phyloP scores from a whole-genome alignment of 2,113 vertebrate species.

The Zapus hudsonius region DNA sequence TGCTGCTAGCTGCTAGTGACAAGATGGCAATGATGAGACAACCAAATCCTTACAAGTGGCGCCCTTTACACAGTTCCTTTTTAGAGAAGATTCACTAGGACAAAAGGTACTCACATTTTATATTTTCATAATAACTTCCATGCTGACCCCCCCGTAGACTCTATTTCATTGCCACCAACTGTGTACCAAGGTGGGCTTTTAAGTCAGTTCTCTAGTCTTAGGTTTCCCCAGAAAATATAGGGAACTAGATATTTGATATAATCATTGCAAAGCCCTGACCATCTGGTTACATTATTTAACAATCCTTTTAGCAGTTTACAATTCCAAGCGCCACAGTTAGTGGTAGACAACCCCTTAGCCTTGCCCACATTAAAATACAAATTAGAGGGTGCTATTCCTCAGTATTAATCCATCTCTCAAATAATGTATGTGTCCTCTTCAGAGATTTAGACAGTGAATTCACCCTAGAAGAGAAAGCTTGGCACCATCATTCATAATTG shows the following conservation, averaged over 20 bases:
- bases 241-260: slow-evolving; percentile 28
- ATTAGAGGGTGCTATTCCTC: slow-evolving; percentile 7
- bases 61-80: background rate
- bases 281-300: slow-evolving; percentile 51
- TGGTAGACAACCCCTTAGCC: background rate
- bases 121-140: slow-evolving; percentile 39
- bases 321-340: background rate
- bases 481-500: slow-evolving; percentile 32
- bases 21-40: slow-evolving; percentile 13
- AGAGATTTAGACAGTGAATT: slow-evolving; percentile 49
- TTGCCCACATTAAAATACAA: slow-evolving; percentile 38
- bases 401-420: slow-evolving; percentile 38
- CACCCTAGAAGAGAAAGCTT: slow-evolving; percentile 37
- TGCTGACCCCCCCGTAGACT: slow-evolving; percentile 9
- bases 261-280: slow-evolving; percentile 20
- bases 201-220: slow-evolving; percentile 12
- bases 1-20: background rate
- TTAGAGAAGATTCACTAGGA: slow-evolving; percentile 36
- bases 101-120: slow-evolving; percentile 22
- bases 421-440: slow-evolving; percentile 24
- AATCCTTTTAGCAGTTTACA: slow-evolving; percentile 48
- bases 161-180: slow-evolving; percentile 22
- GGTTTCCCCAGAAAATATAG: slow-evolving; percentile 5
- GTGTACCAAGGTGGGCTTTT: background rate
- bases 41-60: slow-evolving; percentile 23